Evolutionary conservation across 2,113 vertebrate species (phyloP).

Genomic region (Bubo bubo): DNA sequence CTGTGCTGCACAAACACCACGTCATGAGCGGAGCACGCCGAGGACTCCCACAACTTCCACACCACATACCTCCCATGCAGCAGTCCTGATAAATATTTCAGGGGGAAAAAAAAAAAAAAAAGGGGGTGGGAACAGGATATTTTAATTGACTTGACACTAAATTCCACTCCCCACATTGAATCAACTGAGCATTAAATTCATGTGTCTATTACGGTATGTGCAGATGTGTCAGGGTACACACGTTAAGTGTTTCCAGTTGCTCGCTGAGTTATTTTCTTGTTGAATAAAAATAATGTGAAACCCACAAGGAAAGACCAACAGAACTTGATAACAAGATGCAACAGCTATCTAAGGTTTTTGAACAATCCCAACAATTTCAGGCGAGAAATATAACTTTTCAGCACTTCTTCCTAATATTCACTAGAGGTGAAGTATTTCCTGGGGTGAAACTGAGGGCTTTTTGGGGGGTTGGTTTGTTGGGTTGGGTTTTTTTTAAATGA

Average conservation of each 20-base stretch:
- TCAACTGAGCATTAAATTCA: conserved; percentile 63
- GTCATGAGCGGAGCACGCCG: conserved; percentile 1
- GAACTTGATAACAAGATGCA: conserved; percentile 61
- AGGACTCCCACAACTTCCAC: conserved; percentile 56
- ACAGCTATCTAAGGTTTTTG: conserved; percentile 36
- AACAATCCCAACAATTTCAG: neutral
- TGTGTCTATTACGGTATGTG: conserved; percentile 56
- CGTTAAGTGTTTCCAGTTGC: conserved; percentile 46
- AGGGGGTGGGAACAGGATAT: conserved; percentile 54
- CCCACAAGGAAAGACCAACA: conserved; percentile 5
- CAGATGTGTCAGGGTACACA: conserved; percentile 51
- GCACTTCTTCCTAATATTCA: neutral
- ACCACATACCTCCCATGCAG: conserved; percentile 63
- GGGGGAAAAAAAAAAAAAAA: neutral
- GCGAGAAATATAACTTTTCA: neutral
- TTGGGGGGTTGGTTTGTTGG: neutral
- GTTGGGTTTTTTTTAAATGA: neutral
- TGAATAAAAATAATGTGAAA: conserved; percentile 52
- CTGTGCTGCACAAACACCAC: conserved; percentile 43
- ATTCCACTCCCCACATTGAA: conserved; percentile 54
- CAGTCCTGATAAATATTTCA: conserved; percentile 20
- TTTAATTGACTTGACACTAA: conserved; percentile 64
- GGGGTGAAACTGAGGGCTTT: neutral
- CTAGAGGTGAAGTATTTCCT: neutral
- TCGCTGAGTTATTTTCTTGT: conserved; percentile 23